phyloP scores from a whole-genome alignment of 1,140 invertebrate species.

The Heliconius melpomene region DNA sequence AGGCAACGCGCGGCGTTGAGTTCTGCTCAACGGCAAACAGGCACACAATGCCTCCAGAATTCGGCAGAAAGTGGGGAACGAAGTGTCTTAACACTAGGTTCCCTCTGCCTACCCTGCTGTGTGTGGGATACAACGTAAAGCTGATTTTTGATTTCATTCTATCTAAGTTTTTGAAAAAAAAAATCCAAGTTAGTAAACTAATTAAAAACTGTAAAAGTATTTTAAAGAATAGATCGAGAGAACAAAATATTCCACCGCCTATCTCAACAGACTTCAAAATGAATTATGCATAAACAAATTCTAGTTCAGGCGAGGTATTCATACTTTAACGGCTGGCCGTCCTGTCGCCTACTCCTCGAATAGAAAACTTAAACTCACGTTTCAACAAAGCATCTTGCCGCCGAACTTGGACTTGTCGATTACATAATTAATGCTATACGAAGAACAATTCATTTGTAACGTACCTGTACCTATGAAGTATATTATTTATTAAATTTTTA shows the following conservation, averaged over 20 bases:
- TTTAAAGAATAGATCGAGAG: not conserved
- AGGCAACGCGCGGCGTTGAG: too few species aligned
- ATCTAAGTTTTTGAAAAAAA: too few species aligned
- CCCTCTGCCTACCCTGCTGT: too few species aligned
- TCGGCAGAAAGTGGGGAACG: too few species aligned
- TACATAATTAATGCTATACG: conserved; percentile 35
- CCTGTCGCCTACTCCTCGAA: not conserved
- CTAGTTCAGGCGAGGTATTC: conserved; percentile 27
- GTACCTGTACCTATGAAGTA: not conserved
- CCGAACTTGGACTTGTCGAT: conserved; percentile 34
- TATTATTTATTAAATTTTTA: too few species aligned
- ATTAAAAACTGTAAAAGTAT: too few species aligned
- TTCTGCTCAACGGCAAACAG: too few species aligned
- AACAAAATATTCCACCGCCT: not conserved
- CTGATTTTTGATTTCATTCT: too few species aligned
- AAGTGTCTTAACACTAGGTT: too few species aligned
- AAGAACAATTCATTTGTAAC: not conserved
- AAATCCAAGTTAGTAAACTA: too few species aligned
- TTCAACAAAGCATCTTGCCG: conserved; percentile 11
- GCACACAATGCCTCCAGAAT: too few species aligned
- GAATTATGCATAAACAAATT: conserved; percentile 36
- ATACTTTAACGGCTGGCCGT: not conserved
- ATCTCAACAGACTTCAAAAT: conserved; percentile 15
- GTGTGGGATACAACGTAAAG: too few species aligned
- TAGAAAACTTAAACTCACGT: conserved; percentile 25